Percentiles rank a stretch among this genome's conserved stretches.
Conservation (phyloP, 2,888 invertebrate genomes). For the Alcis repandata region DNA sequence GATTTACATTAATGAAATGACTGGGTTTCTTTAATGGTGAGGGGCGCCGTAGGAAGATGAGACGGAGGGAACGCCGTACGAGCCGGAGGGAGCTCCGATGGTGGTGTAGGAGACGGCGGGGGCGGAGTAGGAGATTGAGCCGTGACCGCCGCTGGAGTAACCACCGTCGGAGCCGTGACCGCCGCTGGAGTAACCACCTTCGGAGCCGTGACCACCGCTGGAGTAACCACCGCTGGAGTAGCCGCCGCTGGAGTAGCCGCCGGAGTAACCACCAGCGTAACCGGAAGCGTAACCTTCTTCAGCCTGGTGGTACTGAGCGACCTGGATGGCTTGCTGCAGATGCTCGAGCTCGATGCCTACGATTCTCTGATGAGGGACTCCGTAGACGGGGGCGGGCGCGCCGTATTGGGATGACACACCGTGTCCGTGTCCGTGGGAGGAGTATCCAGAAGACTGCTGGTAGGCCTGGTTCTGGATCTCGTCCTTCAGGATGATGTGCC, state of each 20-base stretch:
- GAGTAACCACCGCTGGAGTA: conserved; percentile 60
- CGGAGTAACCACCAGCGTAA: conserved; percentile 70
- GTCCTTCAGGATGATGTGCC: conserved; percentile 93
- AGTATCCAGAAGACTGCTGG: conserved; percentile 82
- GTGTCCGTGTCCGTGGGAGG: conserved; percentile 78
- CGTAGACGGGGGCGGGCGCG: conserved; percentile 89
- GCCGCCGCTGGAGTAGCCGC: conserved; percentile 56
- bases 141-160: conserved; percentile 58
- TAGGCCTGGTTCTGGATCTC: conserved; percentile 87
- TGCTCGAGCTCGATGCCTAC: conserved; percentile 95
- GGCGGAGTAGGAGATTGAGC: conserved; percentile 66
- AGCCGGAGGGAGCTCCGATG: conserved; percentile 79
- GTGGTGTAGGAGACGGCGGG: conserved; percentile 69
- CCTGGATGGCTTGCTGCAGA: conserved; percentile 94
- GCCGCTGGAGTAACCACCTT: conserved; percentile 58
- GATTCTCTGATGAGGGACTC: conserved; percentile 89
- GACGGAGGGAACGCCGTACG: conserved; percentile 78
- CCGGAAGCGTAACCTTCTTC: conserved; percentile 82
- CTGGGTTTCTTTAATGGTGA: conserved; percentile 74
- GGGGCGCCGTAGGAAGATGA: conserved; percentile 81
- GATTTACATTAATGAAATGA: conserved; percentile 79
- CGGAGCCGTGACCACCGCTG: conserved; percentile 61
- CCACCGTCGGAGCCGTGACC: conserved; percentile 58
- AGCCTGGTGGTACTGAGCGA: conserved; percentile 94
- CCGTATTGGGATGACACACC: conserved; percentile 89